phyloP scores from a whole-genome alignment of 2,797 vertebrate species.

The Sebastolobus alascanus region DNA sequence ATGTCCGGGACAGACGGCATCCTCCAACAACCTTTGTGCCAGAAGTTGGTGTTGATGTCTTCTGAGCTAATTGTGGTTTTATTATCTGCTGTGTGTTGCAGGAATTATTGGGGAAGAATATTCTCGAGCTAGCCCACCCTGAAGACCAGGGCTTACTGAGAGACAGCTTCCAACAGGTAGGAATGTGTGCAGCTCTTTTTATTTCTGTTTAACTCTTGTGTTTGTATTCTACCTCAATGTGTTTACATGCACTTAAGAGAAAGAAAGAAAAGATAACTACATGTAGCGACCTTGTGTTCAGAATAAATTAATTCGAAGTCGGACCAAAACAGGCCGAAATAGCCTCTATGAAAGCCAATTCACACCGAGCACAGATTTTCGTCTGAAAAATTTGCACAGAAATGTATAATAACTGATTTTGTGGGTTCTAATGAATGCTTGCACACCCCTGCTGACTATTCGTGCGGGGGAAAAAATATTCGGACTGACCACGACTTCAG shows the following conservation, averaged over 20 bases:
- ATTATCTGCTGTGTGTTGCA: conserved; percentile 62
- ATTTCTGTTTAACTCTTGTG: not conserved
- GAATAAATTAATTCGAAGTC: not conserved
- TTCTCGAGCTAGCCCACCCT: conserved; percentile 93
- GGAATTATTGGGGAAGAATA: conserved; percentile 96
- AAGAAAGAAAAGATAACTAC: not conserved
- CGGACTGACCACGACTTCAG: too few relatives aligned
- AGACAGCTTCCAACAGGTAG: conserved; percentile 98
- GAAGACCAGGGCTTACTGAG: conserved; percentile 95
- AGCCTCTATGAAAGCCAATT: not conserved
- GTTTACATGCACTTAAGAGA: not conserved
- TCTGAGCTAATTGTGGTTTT: not conserved
- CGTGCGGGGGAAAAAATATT: too few relatives aligned
- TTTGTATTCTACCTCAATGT: not conserved
- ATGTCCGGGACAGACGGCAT: not conserved
- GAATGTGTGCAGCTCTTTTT: conserved; percentile 1
- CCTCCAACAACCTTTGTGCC: not conserved
- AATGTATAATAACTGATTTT: too few relatives aligned
- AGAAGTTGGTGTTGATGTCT: not conserved
- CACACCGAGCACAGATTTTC: too few relatives aligned
- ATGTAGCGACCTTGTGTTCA: too few relatives aligned
- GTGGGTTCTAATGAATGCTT: too few relatives aligned
- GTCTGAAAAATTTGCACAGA: too few relatives aligned
- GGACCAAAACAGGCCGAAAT: not conserved
- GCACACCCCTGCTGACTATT: too few relatives aligned